Evolutionary conservation across 2,797 vertebrate genomes (phyloP).

Genomic region (Aeoliscus strigatus): DNA sequence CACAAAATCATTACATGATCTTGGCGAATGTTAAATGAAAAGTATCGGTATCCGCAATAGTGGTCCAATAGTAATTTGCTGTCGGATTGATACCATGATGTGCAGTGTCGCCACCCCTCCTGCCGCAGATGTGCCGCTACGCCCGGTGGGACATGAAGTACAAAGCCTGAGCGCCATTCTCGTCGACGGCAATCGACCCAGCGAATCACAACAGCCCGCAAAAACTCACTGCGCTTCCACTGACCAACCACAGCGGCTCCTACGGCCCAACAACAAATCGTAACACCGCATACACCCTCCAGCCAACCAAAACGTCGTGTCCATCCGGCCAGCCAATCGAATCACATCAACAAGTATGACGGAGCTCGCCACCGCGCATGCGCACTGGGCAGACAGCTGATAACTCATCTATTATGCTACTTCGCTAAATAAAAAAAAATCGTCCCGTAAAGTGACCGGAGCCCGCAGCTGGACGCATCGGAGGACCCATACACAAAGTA

Average conservation of each 20-base stretch:
- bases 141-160: no score
- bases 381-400: conserved; percentile 73
- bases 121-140: no score
- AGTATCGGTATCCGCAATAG: no score
- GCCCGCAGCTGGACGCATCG: conserved; percentile 72
- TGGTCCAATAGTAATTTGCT: no score
- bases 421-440: conserved; percentile 88
- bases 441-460: conserved; percentile 77
- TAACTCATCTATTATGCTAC: conserved; percentile 93
- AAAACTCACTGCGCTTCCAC: conserved; percentile 33
- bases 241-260: conserved; percentile 40
- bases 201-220: conserved; percentile 39
- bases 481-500: conserved; percentile 68
- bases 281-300: not conserved
- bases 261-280: conserved; percentile 33
- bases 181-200: no score
- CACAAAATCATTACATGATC: no score
- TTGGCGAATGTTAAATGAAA: no score
- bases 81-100: no score
- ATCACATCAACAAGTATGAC: conserved; percentile 78
- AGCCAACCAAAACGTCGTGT: conserved; percentile 47
- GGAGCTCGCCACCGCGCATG: conserved; percentile 75
- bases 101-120: no score
- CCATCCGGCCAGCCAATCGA: conserved; percentile 34
- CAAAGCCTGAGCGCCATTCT: no score